Base-by-base conservation (phyloP, 2,888 invertebrate genomes). In the Nasonia oneida region DNA sequence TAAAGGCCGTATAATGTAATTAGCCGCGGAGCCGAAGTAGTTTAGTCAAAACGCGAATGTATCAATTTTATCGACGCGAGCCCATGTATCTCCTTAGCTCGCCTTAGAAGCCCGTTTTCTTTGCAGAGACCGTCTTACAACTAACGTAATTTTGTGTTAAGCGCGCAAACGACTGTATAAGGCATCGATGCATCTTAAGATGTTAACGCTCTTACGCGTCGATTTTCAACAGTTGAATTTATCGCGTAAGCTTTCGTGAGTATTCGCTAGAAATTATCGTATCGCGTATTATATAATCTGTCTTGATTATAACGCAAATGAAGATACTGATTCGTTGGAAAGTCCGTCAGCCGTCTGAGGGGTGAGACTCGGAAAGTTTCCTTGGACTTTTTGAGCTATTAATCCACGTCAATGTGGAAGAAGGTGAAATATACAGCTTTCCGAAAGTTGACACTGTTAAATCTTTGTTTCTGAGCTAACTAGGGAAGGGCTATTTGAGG, bases 21-120 rank as follows among this genome's bases (percentile, higher is more conserved):
- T 23, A 23, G 23, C 23, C 23, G 23, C 23, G 23, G 23, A 23
- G n/a, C 37, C 33, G 61, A 15, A 39, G 50, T 14, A 53, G 73
- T 8, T 39, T 47, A 67, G 23, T 81, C 23, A 57, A 85, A 85
- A 64, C 29, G 33, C 39, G 23, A 39, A 37, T 61, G 61, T 57
- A 71, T 81, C 37, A 81, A 61, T 84, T 86, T 86, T 81, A 86
- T 86, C 64, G 84, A 81, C 79, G 33, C 75, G 33, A 8, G 29
- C 29, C 10, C 29, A 67, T 74, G 74, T 70, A 79, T 23, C 80
- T 67, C 57, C 76, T 83, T 87, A 82, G 47, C 1, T 14, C 71
- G 84, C 61, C 87, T 87, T 83, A 87, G 87, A 85, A 83, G 84
- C 87, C 85, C 61, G 75, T 50, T 71, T 53, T 57, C 39, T 81